Percentiles rank a stretch among this genome's conserved stretches.
These are phyloP conservation scores for Xylota segnis DNA, from an alignment of 2,888 invertebrate species.

Conservation along the genomic window DNA sequence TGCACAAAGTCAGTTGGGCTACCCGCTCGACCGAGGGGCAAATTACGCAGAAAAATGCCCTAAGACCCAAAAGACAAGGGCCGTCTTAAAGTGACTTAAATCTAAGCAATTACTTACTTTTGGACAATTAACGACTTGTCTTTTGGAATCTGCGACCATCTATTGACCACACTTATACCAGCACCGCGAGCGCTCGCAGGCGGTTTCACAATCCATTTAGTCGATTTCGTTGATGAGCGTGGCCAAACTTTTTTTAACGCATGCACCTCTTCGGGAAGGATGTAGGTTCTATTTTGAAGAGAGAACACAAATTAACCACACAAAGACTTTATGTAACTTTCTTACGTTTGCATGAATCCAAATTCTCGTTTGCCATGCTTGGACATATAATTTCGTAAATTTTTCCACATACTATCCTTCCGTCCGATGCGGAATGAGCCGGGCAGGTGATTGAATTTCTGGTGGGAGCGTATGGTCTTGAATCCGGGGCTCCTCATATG, in stretches of 20 bases:
- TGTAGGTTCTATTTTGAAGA: conserved; percentile 88
- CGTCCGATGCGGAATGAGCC: conserved; percentile 99
- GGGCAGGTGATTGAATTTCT: conserved; percentile 99
- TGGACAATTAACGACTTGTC: conserved; percentile 96
- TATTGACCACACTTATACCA: conserved; percentile 97
- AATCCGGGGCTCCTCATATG: conserved; percentile 98
- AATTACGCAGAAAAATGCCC: too few species aligned
- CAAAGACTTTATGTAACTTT: not conserved
- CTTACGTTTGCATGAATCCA: conserved; percentile 93
- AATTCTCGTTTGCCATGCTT: conserved; percentile 88
- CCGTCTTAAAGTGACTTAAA: too few species aligned
- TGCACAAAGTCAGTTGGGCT: too few species aligned
- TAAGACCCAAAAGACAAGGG: too few species aligned
- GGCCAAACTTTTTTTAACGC: conserved; percentile 94
- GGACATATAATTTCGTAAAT: conserved; percentile 87
- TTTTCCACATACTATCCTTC: conserved; percentile 96
- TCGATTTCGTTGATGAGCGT: conserved; percentile 89
- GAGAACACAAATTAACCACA: not conserved
- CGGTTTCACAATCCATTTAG: conserved; percentile 98
- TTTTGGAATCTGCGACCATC: conserved; percentile 97
- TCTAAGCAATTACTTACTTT: conserved; percentile 85
- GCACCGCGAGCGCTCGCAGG: conserved; percentile 98
- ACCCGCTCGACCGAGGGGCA: too few species aligned
- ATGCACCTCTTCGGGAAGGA: conserved; percentile 94
- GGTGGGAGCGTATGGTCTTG: conserved; percentile 92